Conservation (phyloP, 2,113 vertebrate genomes). For the Ctenodactylus gundi region DNA sequence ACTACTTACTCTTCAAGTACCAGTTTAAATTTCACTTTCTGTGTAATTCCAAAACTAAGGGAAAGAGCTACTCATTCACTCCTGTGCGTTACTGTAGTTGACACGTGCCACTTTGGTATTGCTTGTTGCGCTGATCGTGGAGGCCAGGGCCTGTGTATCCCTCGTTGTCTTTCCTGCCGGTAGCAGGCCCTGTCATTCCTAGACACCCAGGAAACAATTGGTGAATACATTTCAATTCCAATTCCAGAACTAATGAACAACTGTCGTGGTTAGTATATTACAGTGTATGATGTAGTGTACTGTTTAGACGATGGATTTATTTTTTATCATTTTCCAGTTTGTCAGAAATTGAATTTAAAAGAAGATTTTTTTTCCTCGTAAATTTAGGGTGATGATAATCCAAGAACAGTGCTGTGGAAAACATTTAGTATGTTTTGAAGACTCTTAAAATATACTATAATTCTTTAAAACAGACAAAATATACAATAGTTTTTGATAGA, state of each 20-base stretch:
- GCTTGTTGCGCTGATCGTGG: not conserved
- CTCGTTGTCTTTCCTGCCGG: not conserved
- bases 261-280: not conserved
- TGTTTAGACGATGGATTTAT: not conserved
- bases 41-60: not conserved
- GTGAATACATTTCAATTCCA: not conserved
- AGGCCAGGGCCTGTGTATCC: not conserved
- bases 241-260: not conserved
- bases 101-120: not conserved
- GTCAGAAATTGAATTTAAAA: not conserved
- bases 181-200: not conserved
- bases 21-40: not conserved
- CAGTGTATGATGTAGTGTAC: not conserved
- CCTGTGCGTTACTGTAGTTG: not conserved
- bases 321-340: not conserved
- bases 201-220: not conserved
- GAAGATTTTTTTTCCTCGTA: not conserved
- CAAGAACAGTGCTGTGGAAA: not conserved
- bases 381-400: not conserved
- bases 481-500: not conserved
- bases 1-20: not conserved
- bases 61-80: not conserved
- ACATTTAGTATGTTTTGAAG: not conserved
- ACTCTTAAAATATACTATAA: not conserved
- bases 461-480: conserved; percentile 14